Base-by-base conservation (phyloP, 2,113 vertebrate species). In the Arenaria interpres region DNA sequence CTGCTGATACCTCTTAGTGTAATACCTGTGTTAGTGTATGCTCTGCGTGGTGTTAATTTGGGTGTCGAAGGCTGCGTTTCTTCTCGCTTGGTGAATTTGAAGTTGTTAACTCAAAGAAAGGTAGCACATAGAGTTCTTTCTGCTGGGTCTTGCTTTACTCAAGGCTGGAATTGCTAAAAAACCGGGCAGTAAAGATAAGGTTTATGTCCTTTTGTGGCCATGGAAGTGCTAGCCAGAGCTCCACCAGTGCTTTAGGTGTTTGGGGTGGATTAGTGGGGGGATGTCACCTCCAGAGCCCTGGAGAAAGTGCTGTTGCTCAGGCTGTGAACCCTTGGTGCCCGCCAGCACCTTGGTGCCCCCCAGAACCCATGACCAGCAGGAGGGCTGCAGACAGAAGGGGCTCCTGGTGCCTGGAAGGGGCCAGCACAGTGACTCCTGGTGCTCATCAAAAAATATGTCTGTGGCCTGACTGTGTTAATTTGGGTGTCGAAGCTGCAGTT, bases 111-210 rank as follows among this genome's bases (percentile, higher is more conserved):
- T n/a, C 41, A 8, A 1, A n/a, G 21, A 24, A 9, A 5, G 20
- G 5, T 1, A n/a, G 56, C 53, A 63, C 60, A 5, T 33, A 6
- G 33, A 8, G 20, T 32, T 35, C 32, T 19, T 50, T 33, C 75
- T 74, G 46, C n/a, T 28, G 39, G n/a, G 30, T 5, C 6, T 27
- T 5, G 4, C 23, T 51, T 33, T 21, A 4, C 56, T 33, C 21
- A 13, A 0, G 0, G 0, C 45, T 69, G 43, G 5, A 5, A 50
- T 32, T 68, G 7, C 67, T 48, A 12, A 24, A 3, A 71, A 22
- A 13, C 7, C 12, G 30, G 54, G 35, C 35, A 32, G 10, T 5
- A 21, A 45, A 57, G 41, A 41, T 10, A 19, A 50, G 19, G 5
- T 28, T 69, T 60, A 0, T 1, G 5, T 27, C 30, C 9, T 43